Conservation (phyloP, 1,140 invertebrate species). For the Megalopta genalis region DNA sequence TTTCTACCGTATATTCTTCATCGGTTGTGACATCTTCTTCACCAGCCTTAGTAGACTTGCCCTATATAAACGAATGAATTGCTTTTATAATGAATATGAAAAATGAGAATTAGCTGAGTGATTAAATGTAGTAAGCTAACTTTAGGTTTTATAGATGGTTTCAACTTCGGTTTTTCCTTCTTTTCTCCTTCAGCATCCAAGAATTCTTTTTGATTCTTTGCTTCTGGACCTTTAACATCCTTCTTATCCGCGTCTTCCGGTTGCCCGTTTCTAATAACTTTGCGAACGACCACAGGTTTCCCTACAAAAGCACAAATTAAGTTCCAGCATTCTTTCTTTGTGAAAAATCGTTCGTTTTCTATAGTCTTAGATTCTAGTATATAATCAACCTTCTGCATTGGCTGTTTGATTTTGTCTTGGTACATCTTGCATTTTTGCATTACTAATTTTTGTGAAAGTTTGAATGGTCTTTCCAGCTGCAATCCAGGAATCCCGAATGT, state of each 20-base stretch:
- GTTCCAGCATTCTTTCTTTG: background rate
- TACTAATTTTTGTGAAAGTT: conserved; percentile 82
- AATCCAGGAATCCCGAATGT: conserved; percentile 87
- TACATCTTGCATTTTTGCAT: conserved; percentile 78
- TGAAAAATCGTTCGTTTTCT: background rate
- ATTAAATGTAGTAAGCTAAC: conserved; percentile 36
- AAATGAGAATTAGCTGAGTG: background rate
- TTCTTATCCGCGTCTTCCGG: conserved; percentile 71
- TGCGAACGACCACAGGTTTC: conserved; percentile 74
- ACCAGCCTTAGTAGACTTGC: conserved; percentile 51
- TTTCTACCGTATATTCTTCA: conserved; percentile 86
- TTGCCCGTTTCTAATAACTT: conserved; percentile 77
- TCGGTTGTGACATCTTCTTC: conserved; percentile 78
- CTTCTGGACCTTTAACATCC: conserved; percentile 42
- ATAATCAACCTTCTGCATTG: conserved; percentile 64
- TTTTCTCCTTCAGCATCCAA: conserved; percentile 57
- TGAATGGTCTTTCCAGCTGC: conserved; percentile 88
- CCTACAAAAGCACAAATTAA: conserved; percentile 7
- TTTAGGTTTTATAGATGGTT: conserved; percentile 75
- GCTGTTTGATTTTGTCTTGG: conserved; percentile 63
- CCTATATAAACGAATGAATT: conserved; percentile 32
- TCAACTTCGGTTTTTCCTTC: conserved; percentile 71
- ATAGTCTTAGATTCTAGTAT: background rate
- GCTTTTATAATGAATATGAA: background rate
- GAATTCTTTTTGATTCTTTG: conserved; percentile 53